Conservation (phyloP, 2,888 invertebrate genomes). For the Catocala nupta region DNA sequence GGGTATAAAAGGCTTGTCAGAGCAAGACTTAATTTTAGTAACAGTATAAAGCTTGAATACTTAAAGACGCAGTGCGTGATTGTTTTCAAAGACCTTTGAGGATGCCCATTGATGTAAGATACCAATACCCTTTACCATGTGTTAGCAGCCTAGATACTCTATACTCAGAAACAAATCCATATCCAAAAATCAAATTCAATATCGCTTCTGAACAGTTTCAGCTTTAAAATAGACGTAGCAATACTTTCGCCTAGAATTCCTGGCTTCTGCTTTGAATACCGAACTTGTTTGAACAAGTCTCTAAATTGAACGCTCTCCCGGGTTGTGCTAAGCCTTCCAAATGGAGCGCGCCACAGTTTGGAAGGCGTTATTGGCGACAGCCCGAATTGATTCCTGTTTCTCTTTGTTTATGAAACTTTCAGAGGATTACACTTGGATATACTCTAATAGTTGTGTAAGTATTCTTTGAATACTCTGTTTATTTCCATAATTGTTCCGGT, state of each 20-base stretch:
- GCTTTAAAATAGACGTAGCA: background rate
- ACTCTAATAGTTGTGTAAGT: background rate
- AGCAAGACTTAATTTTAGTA: no score
- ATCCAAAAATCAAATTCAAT: background rate
- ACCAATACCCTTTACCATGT: no score
- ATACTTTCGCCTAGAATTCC: conserved; percentile 9
- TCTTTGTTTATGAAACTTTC: conserved; percentile 11
- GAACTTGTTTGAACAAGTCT: conserved; percentile 41
- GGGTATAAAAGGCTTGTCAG: background rate
- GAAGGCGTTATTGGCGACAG: conserved; percentile 35
- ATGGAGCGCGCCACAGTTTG: conserved; percentile 36
- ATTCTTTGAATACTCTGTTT: no score
- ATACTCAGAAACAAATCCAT: background rate
- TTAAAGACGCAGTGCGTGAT: no score
- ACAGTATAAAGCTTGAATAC: no score
- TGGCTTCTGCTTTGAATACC: conserved; percentile 16
- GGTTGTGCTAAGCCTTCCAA: conserved; percentile 34
- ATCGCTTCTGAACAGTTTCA: background rate
- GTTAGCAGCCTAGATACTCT: background rate
- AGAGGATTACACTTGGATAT: background rate
- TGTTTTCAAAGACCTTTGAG: no score
- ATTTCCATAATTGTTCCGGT: no score
- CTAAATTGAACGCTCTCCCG: conserved; percentile 37
- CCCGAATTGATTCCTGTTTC: conserved; percentile 18
- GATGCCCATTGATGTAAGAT: no score